Percentiles rank a stretch among this genome's conserved stretches.
Evolutionary conservation across 2,113 vertebrate species (phyloP).

Genomic region (Baryphthengus martii): DNA sequence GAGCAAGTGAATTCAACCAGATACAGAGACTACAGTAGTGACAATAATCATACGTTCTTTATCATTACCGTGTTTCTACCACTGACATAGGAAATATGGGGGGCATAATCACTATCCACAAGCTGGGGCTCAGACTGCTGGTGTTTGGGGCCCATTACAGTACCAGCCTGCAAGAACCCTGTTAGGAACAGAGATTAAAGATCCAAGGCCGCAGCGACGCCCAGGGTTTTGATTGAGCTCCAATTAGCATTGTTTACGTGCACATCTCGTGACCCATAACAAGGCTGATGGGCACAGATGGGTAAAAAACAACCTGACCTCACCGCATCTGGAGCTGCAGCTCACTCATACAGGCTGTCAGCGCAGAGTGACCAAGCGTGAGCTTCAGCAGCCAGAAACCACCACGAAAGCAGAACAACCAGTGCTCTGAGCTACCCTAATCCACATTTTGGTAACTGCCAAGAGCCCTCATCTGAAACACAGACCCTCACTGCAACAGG

Average conservation of each 20-base stretch:
- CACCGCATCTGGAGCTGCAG: background rate
- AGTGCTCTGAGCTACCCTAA: background rate
- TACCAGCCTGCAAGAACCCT: background rate
- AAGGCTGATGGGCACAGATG: background rate
- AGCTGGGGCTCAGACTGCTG: background rate
- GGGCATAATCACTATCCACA: background rate
- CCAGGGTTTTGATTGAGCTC: background rate
- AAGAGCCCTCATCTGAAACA: background rate
- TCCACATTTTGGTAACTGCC: background rate
- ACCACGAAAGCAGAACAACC: background rate
- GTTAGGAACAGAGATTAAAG: background rate
- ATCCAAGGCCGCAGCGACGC: background rate
- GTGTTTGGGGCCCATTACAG: background rate
- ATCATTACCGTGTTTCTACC: background rate
- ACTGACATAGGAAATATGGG: background rate
- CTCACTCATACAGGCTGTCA: accelerated
- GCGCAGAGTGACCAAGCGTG: accelerated
- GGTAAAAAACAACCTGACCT: background rate
- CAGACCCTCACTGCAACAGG: background rate
- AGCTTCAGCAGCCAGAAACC: background rate
- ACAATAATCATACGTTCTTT: background rate
- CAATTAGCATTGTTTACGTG: background rate
- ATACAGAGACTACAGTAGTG: background rate
- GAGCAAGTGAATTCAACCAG: background rate
- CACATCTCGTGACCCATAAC: background rate